Conservation (phyloP, 2,113 vertebrate species). For the Clarias magur region DNA sequence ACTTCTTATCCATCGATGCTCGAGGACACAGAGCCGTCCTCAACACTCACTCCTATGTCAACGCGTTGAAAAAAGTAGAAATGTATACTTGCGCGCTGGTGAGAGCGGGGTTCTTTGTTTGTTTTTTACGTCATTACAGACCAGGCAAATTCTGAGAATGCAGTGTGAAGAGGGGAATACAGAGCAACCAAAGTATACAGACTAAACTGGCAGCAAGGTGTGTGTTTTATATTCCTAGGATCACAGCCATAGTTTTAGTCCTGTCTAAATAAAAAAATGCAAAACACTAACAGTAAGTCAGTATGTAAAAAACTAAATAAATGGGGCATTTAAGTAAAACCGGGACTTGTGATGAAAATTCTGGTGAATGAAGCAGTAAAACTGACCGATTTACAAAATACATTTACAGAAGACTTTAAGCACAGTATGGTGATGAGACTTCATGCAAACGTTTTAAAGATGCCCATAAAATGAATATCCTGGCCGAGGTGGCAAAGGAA, state of each 20-base stretch:
- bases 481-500: too few relatives aligned
- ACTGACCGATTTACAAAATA: too few relatives aligned
- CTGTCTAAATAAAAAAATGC: neutral
- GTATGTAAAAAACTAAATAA: too few relatives aligned
- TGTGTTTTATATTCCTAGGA: neutral
- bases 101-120: neutral
- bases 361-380: too few relatives aligned
- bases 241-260: neutral
- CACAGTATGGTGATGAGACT: too few relatives aligned
- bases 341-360: too few relatives aligned
- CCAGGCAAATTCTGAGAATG: neutral
- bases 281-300: too few relatives aligned
- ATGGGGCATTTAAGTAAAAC: too few relatives aligned
- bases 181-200: neutral
- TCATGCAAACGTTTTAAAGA: too few relatives aligned
- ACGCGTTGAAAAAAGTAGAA: neutral
- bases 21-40: slow-evolving; percentile 14
- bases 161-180: neutral
- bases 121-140: slow-evolving; percentile 29
- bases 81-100: neutral
- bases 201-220: neutral
- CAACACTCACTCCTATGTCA: neutral
- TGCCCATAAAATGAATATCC: too few relatives aligned
- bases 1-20: neutral
- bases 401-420: too few relatives aligned